Evolutionary conservation across 1,140 invertebrate species (phyloP).

Genomic region (Adoxophyes honmai): DNA sequence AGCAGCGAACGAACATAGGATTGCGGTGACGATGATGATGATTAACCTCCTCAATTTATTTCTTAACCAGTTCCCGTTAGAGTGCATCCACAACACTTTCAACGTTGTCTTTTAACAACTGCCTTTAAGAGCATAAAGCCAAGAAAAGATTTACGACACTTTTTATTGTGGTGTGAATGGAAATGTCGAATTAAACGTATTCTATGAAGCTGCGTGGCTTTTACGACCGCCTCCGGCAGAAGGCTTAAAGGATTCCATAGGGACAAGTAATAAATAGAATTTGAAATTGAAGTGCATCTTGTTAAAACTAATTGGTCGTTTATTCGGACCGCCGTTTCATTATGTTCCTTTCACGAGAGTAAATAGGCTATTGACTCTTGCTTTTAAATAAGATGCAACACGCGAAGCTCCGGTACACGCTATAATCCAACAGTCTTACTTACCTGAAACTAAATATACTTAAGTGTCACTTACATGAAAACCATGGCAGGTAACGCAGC

Average conservation of each 20-base stretch:
- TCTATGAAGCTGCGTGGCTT: slow-evolving; percentile 22
- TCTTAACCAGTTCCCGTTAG: neutral
- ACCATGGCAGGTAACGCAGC: too few species aligned
- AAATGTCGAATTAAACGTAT: slow-evolving; percentile 44
- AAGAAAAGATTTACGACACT: slow-evolving; percentile 36
- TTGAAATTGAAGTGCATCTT: slow-evolving; percentile 2
- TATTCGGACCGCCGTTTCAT: slow-evolving; percentile 2
- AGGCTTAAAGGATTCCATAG: neutral
- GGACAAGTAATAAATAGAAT: neutral
- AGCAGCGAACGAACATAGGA: too few species aligned
- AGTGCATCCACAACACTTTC: slow-evolving; percentile 19
- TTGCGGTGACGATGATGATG: too few species aligned
- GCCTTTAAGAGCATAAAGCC: slow-evolving; percentile 28
- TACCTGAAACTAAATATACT: too few species aligned
- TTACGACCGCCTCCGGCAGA: slow-evolving; percentile 4
- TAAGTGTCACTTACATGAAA: too few species aligned
- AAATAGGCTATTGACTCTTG: slow-evolving; percentile 12
- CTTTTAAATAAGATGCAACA: slow-evolving; percentile 1
- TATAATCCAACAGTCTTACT: too few species aligned
- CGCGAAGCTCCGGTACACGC: neutral
- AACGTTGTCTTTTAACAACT: slow-evolving; percentile 39
- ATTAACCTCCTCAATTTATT: too few species aligned
- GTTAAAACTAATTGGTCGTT: neutral
- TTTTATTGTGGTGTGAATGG: slow-evolving; percentile 55
- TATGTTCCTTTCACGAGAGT: slow-evolving; percentile 4